Evolutionary conservation across 2,888 invertebrate genomes (phyloP).

Genomic region (Leptinotarsa tumamoca): DNA sequence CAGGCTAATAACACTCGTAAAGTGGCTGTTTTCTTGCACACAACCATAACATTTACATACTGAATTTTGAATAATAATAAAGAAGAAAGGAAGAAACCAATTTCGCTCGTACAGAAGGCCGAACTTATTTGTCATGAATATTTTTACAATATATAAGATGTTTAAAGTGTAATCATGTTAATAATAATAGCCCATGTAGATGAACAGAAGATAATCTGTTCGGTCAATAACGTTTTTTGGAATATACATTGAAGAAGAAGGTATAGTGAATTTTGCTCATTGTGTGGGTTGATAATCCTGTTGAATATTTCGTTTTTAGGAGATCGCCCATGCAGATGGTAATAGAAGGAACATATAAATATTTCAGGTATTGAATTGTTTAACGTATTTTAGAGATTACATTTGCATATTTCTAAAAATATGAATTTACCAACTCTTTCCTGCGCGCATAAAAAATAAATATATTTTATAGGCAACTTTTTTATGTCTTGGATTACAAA

Average conservation of each 20-base stretch:
- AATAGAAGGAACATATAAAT: slow-evolving; percentile 4
- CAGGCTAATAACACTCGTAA: not conserved
- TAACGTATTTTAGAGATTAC: slow-evolving; percentile 8
- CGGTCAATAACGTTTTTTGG: not conserved
- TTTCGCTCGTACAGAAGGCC: not conserved
- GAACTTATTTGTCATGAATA: not conserved
- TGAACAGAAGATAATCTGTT: not conserved
- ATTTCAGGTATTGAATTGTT: not conserved
- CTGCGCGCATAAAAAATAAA: no score
- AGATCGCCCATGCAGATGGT: slow-evolving; percentile 5
- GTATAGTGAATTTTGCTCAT: not conserved
- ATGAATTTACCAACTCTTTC: no score
- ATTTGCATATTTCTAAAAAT: not conserved
- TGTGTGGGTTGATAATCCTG: slow-evolving; percentile 6
- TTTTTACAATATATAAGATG: not conserved
- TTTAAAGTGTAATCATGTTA: not conserved
- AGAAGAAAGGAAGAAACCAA: not conserved
- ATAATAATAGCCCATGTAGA: not conserved
- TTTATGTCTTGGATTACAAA: no score
- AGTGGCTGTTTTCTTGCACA: not conserved
- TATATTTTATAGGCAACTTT: no score
- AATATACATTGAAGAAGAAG: not conserved
- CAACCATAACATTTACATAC: not conserved
- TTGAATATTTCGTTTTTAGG: not conserved
- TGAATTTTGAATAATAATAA: not conserved